Evolutionary conservation across 2,797 vertebrate genomes (phyloP), one percentile per base, ranked within the genome.

Genomic region (Sebastes diaconus): DNA sequence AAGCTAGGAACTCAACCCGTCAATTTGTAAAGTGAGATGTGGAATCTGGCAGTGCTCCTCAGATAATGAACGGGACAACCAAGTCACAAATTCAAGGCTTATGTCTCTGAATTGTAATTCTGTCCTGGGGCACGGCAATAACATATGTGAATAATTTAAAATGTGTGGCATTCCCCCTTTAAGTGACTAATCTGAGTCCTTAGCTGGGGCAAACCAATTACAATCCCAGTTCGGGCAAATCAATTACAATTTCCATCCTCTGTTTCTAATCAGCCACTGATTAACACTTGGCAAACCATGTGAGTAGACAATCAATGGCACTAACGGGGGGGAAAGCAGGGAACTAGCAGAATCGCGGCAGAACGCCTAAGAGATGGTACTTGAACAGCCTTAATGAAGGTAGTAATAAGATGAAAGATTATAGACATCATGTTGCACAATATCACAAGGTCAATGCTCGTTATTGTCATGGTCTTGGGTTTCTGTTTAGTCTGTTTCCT

Each of bases 221-320:
- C 75, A 85, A 68, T 79, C 77, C 70, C n/a, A 39, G 50, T 84
- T 70, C 74, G 68, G 75, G 73, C 50, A 72, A 85, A 92, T 92
- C 81, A 90, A 90, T 93, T 88, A 89, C 71, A 81, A 77, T 85
- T 79, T 81, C 74, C 74, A 61, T 81, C 69, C 63, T 68, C 79
- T 66, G 66, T 75, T 75, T 90, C 80, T 92, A 90, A 94, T 94
- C 87, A 90, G 88, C 67, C 85, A 55, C 80, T 93, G 83, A 91
- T 91, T 89, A 90, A 90, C 88, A 85, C 85, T 88, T 67, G 86
- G 86, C 70, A 80, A 87, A 87, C 70, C 83, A 77, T 32, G 87
- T 73, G 55, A 86, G 71, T 9, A 80, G 88, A 84, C 78, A 81
- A 92, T 93, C 89, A 85, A 90, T 90, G 85, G 4, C 24, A 39